Conservation (phyloP, 2,888 invertebrate genomes). For the Acleris holmiana region DNA sequence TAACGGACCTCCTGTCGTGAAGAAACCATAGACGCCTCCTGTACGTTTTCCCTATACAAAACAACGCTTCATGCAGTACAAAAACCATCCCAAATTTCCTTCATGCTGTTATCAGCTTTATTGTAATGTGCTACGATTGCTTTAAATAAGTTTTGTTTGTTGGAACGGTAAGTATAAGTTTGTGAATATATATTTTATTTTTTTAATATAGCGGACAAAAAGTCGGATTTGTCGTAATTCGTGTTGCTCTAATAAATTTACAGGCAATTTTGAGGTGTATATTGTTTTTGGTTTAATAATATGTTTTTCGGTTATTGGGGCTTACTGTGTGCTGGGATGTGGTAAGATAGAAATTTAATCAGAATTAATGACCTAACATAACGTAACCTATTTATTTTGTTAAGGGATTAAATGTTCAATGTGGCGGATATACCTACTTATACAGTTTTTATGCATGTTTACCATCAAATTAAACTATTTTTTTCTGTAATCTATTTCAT, state of each 20-base stretch:
- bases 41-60: slow-evolving; percentile 57
- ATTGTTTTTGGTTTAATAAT: slow-evolving; percentile 47
- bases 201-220: slow-evolving; percentile 72
- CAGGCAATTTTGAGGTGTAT: slow-evolving; percentile 54
- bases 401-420: too few species aligned
- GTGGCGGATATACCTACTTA: too few species aligned
- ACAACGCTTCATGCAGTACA: background rate
- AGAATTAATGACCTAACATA: slow-evolving; percentile 22
- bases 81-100: background rate
- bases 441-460: too few species aligned
- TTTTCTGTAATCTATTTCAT: too few species aligned
- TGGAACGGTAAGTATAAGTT: slow-evolving; percentile 37
- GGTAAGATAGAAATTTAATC: slow-evolving; percentile 12
- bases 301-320: slow-evolving; percentile 24
- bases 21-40: slow-evolving; percentile 64
- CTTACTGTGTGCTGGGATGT: slow-evolving; percentile 11
- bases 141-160: background rate
- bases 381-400: too few species aligned
- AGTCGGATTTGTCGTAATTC: slow-evolving; percentile 68
- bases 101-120: slow-evolving; percentile 43
- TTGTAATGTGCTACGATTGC: slow-evolving; percentile 20
- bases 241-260: slow-evolving; percentile 73
- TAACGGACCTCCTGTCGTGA: slow-evolving; percentile 76
- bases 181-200: slow-evolving; percentile 56
- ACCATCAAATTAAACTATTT: too few species aligned